phyloP scores from a whole-genome alignment of 2,797 vertebrate species.

The Ceyx erithaca region DNA sequence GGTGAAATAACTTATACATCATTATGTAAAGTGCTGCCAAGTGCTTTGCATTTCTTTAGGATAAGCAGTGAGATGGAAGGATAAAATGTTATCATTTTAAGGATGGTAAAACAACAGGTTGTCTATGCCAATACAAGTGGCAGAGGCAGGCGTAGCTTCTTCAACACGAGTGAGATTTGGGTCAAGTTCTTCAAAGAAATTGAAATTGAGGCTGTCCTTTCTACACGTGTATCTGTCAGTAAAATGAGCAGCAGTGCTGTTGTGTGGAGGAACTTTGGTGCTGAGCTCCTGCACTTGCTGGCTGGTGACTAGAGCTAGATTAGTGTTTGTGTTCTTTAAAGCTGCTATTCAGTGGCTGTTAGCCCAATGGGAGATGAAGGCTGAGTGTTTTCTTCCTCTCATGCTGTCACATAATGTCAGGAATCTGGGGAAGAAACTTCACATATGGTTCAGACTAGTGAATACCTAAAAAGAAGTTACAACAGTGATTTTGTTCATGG shows the following conservation, averaged over 20 bases:
- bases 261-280: not conserved
- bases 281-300: not conserved
- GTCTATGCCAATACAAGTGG: not conserved
- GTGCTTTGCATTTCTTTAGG: slow-evolving; percentile 7
- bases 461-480: not conserved
- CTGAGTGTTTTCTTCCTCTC: not conserved
- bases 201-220: slow-evolving; percentile 3
- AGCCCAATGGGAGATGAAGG: not conserved
- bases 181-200: not conserved
- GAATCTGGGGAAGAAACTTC: not conserved
- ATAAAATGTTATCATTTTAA: not conserved
- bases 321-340: not conserved
- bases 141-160: not conserved
- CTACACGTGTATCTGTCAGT: not conserved
- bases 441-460: not conserved
- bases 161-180: slow-evolving; percentile 10
- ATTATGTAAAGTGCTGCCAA: not conserved
- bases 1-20: not conserved
- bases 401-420: not conserved
- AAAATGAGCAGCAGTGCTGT: not conserved
- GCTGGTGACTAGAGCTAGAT: not conserved
- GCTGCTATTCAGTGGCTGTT: not conserved
- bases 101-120: not conserved
- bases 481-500: not conserved
- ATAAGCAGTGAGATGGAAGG: not conserved